Evolutionary conservation across 2,797 vertebrate genomes (phyloP).

Genomic region (Rhinoraja longicauda): DNA sequence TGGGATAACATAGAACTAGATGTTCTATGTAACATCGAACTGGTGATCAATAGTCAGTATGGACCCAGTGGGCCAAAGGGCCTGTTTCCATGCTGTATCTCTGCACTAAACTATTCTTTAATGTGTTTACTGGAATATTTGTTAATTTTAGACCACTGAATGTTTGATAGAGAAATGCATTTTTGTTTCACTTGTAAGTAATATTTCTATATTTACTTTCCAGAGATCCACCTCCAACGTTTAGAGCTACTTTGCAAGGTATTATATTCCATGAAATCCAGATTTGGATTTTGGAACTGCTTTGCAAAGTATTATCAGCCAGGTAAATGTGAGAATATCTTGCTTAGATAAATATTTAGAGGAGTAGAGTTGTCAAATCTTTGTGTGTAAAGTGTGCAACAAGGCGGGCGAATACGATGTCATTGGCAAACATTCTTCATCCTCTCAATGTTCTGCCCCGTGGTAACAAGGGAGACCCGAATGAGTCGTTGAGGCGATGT

Average conservation of each 20-base stretch:
- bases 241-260: slow-evolving; percentile 35
- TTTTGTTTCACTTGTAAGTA: background rate
- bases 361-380: background rate
- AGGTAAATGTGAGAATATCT: slow-evolving; percentile 17
- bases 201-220: slow-evolving; percentile 14
- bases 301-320: slow-evolving; percentile 36
- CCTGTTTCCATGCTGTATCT: too few species aligned
- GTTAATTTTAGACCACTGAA: background rate
- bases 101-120: background rate
- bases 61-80: too few species aligned
- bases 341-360: background rate
- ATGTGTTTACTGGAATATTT: background rate
- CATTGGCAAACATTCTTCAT: background rate
- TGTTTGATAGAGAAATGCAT: background rate
- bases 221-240: slow-evolving; percentile 17
- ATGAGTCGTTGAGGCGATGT: background rate
- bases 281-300: slow-evolving; percentile 35
- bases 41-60: too few species aligned
- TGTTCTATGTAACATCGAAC: too few species aligned
- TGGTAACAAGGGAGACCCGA: background rate
- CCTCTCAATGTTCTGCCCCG: background rate
- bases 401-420: too few species aligned
- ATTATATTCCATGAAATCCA: slow-evolving; percentile 23
- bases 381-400: background rate
- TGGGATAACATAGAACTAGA: too few species aligned